Conservation (phyloP, 2,797 vertebrate genomes). For the Amblyraja radiata region DNA sequence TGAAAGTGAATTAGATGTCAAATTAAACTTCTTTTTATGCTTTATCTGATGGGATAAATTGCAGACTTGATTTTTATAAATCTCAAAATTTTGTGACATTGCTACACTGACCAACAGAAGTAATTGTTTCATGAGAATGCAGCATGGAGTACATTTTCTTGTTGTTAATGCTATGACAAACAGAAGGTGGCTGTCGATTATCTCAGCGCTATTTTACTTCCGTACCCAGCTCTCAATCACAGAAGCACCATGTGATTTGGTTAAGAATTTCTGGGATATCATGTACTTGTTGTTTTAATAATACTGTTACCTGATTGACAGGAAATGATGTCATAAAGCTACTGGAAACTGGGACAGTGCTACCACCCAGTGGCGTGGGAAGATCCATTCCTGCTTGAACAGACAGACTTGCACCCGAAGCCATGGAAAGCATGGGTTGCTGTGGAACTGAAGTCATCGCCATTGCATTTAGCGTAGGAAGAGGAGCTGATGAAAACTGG, state of each 20-base stretch:
- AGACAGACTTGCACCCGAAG: constrained; percentile 61
- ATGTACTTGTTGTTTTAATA: background rate
- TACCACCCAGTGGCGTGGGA: constrained; percentile 48
- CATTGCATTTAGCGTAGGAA: constrained; percentile 80
- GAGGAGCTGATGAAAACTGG: constrained; percentile 84
- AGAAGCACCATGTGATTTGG: background rate
- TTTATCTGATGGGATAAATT: too few species aligned
- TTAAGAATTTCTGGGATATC: too few species aligned
- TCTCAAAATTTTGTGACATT: too few species aligned
- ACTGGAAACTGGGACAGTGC: constrained; percentile 48
- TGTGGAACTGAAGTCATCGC: constrained; percentile 69
- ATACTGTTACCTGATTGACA: constrained; percentile 39
- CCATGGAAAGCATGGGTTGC: constrained; percentile 62
- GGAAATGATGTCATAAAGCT: constrained; percentile 58
- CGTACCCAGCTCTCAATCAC: background rate
- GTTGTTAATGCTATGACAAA: background rate
- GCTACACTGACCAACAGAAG: background rate
- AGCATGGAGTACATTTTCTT: background rate
- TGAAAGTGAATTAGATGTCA: too few species aligned
- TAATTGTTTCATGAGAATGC: background rate
- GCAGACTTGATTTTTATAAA: too few species aligned
- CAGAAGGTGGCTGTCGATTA: background rate
- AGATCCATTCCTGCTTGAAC: constrained; percentile 63
- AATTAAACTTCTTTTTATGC: too few species aligned
- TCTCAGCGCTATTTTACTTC: background rate